A percentile compares a stretch with the other conserved stretches of the same genome.
phyloP scores from a whole-genome alignment of 2,113 vertebrate genomes.

The Tetrax tetrax region DNA sequence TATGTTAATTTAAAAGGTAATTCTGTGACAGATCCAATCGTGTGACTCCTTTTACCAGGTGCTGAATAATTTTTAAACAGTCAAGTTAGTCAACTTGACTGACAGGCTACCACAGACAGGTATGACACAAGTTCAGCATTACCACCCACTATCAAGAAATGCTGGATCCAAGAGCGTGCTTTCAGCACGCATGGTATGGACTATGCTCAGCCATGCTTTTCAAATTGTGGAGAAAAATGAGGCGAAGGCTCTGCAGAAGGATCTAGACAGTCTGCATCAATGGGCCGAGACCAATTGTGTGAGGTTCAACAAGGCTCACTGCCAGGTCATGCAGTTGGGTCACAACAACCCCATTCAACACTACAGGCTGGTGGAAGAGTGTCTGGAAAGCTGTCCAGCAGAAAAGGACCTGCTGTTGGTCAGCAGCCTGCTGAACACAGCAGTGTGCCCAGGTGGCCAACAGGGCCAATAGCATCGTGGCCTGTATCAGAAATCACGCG shows the following conservation, averaged over 20 bases:
- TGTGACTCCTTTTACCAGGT: background rate
- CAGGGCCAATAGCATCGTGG: too few relatives aligned
- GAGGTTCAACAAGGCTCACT: too few relatives aligned
- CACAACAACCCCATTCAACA: too few relatives aligned
- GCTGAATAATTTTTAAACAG: background rate
- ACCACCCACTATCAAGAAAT: background rate
- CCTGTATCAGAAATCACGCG: too few relatives aligned
- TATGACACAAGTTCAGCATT: background rate
- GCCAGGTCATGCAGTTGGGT: too few relatives aligned
- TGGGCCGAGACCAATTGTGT: too few relatives aligned
- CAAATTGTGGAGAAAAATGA: background rate
- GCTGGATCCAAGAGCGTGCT: background rate
- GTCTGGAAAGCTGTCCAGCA: too few relatives aligned
- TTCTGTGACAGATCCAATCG: background rate
- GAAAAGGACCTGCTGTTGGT: too few relatives aligned
- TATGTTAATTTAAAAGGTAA: background rate
- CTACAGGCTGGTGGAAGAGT: too few relatives aligned
- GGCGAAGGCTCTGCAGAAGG: background rate
- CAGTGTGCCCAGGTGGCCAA: too few relatives aligned
- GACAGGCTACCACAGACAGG: background rate
- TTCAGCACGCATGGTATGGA: accelerated
- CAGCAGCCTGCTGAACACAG: too few relatives aligned
- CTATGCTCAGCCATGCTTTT: background rate
- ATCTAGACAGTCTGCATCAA: too few relatives aligned
- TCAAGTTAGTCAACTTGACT: accelerated